These are phyloP conservation scores for Hemibagrus guttatus DNA, from an alignment of 2,797 vertebrate species.

Conservation along the genomic window DNA sequence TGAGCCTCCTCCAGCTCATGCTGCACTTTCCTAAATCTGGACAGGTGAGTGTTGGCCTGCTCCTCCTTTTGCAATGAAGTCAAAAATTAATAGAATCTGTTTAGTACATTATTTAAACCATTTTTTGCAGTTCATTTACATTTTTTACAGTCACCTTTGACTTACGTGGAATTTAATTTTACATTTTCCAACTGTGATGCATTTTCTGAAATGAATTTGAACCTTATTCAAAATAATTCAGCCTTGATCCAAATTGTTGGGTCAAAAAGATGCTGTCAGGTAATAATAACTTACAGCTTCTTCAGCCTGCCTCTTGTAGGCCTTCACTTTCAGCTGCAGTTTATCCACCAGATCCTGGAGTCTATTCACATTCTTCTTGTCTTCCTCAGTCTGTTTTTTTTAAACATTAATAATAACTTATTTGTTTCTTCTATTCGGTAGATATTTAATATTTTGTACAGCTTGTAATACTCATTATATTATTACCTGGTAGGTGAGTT, in stretches of 20 bases:
- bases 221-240: neutral
- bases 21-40: constrained; percentile 49
- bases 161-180: neutral
- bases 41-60: constrained; percentile 50
- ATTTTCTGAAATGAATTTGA: neutral
- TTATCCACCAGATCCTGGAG: constrained; percentile 91
- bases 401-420: neutral
- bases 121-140: neutral
- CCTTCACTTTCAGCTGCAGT: constrained; percentile 64
- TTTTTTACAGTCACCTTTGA: neutral
- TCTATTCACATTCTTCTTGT: constrained; percentile 85
- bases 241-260: neutral
- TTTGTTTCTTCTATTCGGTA: neutral
- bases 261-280: neutral
- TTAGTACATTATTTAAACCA: neutral
- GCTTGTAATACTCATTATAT: neutral
- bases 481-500: constrained; percentile 81
- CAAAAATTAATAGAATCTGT: neutral
- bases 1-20: constrained; percentile 53
- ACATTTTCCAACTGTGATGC: neutral
- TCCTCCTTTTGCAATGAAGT: constrained; percentile 38
- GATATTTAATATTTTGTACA: neutral
- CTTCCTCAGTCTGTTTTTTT: constrained; percentile 80
- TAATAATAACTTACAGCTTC: constrained; percentile 74
- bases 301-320: constrained; percentile 84